Evolutionary conservation across 2,888 invertebrate species (phyloP).

Genomic region (Bellardia pandia): DNA sequence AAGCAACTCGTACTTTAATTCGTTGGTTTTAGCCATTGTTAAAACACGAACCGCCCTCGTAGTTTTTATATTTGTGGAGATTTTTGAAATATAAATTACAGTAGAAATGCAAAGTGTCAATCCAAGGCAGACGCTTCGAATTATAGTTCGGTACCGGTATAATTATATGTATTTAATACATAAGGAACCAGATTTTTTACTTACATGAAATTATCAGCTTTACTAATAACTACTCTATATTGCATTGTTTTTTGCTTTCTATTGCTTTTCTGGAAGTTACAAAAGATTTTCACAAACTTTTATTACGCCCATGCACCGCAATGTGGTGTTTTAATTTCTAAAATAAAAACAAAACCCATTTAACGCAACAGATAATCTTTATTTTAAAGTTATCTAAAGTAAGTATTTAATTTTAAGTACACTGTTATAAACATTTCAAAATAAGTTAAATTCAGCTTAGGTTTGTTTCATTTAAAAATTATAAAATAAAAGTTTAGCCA

Average conservation of each 20-base stretch:
- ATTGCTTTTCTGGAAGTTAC: not conserved
- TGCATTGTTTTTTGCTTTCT: not conserved
- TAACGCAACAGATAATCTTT: constrained; percentile 8
- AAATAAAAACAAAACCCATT: constrained; percentile 9
- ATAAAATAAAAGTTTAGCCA: constrained; percentile 9
- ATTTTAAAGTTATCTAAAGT: constrained; percentile 24
- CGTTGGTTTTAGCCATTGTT: no score
- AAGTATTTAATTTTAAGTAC: constrained; percentile 19
- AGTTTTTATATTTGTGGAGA: no score
- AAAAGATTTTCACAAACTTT: not conserved
- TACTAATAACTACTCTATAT: no score
- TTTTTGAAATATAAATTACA: no score
- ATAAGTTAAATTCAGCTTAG: constrained; percentile 8
- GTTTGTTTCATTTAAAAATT: not conserved
- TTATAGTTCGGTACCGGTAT: no score
- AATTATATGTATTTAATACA: no score
- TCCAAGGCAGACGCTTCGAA: no score
- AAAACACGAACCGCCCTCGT: no score
- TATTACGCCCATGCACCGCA: not conserved
- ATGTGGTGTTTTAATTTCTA: not conserved
- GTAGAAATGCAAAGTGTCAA: no score
- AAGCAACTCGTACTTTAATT: no score
- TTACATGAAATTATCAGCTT: no score
- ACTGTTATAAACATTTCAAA: not conserved
- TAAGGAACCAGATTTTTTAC: no score